Base-by-base conservation (phyloP, 2,113 vertebrate genomes). In the Phasianus colchicus region DNA sequence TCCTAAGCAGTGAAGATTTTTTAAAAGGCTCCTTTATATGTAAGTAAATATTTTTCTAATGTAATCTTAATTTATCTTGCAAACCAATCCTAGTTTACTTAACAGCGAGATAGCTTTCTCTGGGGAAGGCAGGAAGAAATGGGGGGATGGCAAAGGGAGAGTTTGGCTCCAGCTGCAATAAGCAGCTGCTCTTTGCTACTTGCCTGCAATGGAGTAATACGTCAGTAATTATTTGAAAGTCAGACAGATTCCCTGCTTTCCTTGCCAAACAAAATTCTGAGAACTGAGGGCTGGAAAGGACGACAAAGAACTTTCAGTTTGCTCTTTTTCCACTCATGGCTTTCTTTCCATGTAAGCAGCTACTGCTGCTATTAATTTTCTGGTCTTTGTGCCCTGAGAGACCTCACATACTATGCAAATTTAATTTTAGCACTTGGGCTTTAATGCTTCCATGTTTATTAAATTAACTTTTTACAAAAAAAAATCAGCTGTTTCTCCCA, bases 231-330 rank as follows among this genome's bases (percentile, higher is more conserved):
- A 93, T 79, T 81, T 92, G 83, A 90, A 92, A 95, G 91, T 86
- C 85, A 82, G 94, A 95, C 96, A 97, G 96, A 88, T 94, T 95
- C 93, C 70, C 71, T 93, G 85, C 83, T 95, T 91, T 92, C 61
- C 77, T 78, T 96, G 96, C 96, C 96, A 97, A 94, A 88, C 73
- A 94, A 96, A 96, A 95, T 86, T 96, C 87, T 88, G 87, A 95
- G 92, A 96, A 94, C 66, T 76, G 87, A 86, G 58, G 57, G 61
- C 69, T 93, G 86, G 85, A 81, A 96, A 93, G 63, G 69, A 92
- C 89, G 91, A 96, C 93, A 94, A 96, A 95, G 80, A 91, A 65
- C 81, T 95, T 94, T 90, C 76, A 91, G 94, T 97, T 95, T 82
- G 93, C 88, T 91, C 70, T 21, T 92, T 94, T 96, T 94, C 91